Evolutionary conservation across 2,888 invertebrate species (phyloP).

Genomic region (Drosophila eohydei): DNA sequence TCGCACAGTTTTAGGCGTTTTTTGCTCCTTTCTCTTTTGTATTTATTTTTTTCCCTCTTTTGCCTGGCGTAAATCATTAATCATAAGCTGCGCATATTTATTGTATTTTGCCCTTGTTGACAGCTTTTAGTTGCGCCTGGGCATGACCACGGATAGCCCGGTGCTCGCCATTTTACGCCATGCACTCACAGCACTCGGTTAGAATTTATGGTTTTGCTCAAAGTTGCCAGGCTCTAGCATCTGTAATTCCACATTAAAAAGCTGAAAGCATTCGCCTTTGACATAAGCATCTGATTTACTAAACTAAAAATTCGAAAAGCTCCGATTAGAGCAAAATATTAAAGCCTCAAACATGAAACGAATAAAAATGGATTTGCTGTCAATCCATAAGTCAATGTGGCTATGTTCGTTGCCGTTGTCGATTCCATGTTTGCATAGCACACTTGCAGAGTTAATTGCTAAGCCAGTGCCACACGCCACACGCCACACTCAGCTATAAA

Average conservation of each 20-base stretch:
- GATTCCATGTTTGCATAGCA: neutral
- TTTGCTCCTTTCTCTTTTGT: slow-evolving; percentile 16
- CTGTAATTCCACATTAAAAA: slow-evolving; percentile 21
- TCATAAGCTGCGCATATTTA: slow-evolving; percentile 78
- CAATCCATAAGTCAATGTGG: neutral
- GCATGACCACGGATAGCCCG: slow-evolving; percentile 41
- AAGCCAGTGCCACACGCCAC: neutral
- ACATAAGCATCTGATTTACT: slow-evolving; percentile 20
- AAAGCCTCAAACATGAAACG: neutral
- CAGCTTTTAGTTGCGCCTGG: slow-evolving; percentile 64
- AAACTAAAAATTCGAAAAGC: neutral
- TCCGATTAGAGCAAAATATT: neutral
- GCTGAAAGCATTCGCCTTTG: slow-evolving; percentile 9
- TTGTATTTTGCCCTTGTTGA: slow-evolving; percentile 69
- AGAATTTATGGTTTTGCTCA: slow-evolving; percentile 39
- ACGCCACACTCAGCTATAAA: neutral
- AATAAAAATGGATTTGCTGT: neutral
- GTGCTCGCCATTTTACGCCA: slow-evolving; percentile 50
- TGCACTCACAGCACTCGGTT: slow-evolving; percentile 31
- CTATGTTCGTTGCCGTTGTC: too few relatives aligned
- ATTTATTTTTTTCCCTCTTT: slow-evolving; percentile 4
- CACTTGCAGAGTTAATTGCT: neutral
- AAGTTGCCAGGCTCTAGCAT: slow-evolving; percentile 16
- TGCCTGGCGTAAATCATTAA: slow-evolving; percentile 73
- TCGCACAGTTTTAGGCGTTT: slow-evolving; percentile 31